A percentile compares a stretch with the other conserved stretches of the same genome.
phyloP scores from a whole-genome alignment of 2,888 invertebrate genomes.

The Leptarthrus brevirostris region DNA sequence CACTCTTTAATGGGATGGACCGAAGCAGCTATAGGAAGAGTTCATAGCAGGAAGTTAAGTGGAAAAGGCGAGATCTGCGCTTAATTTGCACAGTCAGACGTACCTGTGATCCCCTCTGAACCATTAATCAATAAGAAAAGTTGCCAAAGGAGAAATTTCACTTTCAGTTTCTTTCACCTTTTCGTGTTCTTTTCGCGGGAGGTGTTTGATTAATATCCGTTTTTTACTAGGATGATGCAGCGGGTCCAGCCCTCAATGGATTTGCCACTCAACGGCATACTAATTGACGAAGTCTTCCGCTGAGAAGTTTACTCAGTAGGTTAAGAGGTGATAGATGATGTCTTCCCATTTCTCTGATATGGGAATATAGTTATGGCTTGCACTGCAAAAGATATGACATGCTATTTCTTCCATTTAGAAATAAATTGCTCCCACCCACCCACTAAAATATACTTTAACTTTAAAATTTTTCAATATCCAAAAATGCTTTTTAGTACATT shows the following conservation, averaged over 20 bases:
- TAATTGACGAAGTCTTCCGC: background rate
- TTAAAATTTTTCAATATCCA: too few species aligned
- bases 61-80: conserved; percentile 39
- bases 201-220: conserved; percentile 24
- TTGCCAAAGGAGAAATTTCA: conserved; percentile 65
- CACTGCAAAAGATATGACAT: background rate
- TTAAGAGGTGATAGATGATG: conserved; percentile 1
- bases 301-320: background rate
- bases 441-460: too few species aligned
- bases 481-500: conserved; percentile 52
- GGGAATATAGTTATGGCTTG: background rate
- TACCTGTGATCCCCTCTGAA: conserved; percentile 2
- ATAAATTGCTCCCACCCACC: background rate
- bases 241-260: background rate
- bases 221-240: background rate
- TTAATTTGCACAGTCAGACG: conserved; percentile 34
- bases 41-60: conserved; percentile 30
- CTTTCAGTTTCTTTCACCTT: conserved; percentile 63
- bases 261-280: background rate
- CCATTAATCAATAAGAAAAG: conserved; percentile 44
- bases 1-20: conserved; percentile 5
- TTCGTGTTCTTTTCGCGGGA: conserved; percentile 37
- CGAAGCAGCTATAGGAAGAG: conserved; percentile 41
- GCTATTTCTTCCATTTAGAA: too few species aligned
- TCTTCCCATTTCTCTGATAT: background rate